Percentiles rank a stretch among this genome's conserved stretches.
Conservation (phyloP, 2,888 invertebrate species). For the Chymomyza amoena region DNA sequence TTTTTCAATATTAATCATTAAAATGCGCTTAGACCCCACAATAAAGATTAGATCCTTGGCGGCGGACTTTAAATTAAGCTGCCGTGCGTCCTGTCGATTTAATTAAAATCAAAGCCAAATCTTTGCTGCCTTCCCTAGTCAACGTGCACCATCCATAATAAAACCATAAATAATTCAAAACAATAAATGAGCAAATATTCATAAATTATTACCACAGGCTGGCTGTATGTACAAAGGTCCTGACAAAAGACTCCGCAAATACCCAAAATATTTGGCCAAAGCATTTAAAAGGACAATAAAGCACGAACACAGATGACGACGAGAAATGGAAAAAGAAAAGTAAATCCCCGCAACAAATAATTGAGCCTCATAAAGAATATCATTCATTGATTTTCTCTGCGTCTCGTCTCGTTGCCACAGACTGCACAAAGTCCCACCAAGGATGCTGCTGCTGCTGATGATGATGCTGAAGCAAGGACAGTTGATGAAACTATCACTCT, state of each 20-base stretch:
- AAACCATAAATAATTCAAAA: slow-evolving; percentile 70
- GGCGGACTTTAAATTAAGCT: slow-evolving; percentile 65
- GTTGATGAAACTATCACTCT: slow-evolving; percentile 66
- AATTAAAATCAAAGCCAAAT: slow-evolving; percentile 73
- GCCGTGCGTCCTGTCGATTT: slow-evolving; percentile 67
- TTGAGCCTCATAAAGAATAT: slow-evolving; percentile 72
- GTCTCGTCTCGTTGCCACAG: background rate
- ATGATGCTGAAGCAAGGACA: slow-evolving; percentile 49
- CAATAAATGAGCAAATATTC: slow-evolving; percentile 74
- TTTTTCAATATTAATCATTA: slow-evolving; percentile 1
- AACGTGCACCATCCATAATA: slow-evolving; percentile 57
- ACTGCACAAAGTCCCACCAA: slow-evolving; percentile 31
- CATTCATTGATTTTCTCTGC: slow-evolving; percentile 71
- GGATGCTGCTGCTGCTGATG: slow-evolving; percentile 3
- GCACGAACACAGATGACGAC: slow-evolving; percentile 58
- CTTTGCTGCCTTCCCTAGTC: slow-evolving; percentile 44
- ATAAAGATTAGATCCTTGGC: slow-evolving; percentile 41
- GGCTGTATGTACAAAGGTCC: slow-evolving; percentile 14
- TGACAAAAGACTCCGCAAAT: slow-evolving; percentile 57
- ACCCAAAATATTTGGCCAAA: slow-evolving; percentile 72
- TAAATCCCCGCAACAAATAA: slow-evolving; percentile 76
- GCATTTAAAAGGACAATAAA: slow-evolving; percentile 72
- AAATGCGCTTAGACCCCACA: background rate
- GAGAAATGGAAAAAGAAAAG: slow-evolving; percentile 48
- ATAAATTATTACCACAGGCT: slow-evolving; percentile 67